A percentile compares a stretch with the other conserved stretches of the same genome.
phyloP scores from a whole-genome alignment of 2,797 vertebrate genomes.

The Vespertilio murinus region DNA sequence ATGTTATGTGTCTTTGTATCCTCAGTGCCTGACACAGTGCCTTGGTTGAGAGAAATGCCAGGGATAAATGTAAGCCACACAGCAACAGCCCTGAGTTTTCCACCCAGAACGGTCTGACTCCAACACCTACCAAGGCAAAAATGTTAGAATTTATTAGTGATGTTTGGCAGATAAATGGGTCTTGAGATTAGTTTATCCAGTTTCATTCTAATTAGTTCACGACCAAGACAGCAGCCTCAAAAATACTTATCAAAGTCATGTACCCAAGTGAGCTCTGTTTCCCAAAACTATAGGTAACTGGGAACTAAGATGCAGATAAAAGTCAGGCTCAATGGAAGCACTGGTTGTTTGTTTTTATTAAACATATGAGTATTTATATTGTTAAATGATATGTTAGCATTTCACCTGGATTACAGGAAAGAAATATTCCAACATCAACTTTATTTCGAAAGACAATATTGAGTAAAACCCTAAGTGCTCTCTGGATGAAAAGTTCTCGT shows the following conservation, averaged over 20 bases:
- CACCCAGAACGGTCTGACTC: neutral
- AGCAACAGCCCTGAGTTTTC: neutral
- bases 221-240: neutral
- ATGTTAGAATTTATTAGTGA: neutral
- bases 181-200: neutral
- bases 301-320: neutral
- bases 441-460: neutral
- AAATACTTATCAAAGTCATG: neutral
- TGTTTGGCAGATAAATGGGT: neutral
- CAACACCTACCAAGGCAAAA: neutral
- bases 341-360: neutral
- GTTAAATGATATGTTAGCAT: neutral
- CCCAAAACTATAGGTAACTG: neutral
- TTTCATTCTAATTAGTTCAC: neutral
- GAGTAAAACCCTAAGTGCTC: constrained; percentile 14
- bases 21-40: neutral
- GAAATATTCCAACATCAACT: neutral
- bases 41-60: neutral
- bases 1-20: neutral
- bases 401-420: neutral
- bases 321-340: neutral
- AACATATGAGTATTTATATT: neutral
- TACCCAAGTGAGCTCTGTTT: neutral
- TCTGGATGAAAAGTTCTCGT: neutral
- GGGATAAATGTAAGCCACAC: neutral